Evolutionary conservation across 2,797 vertebrate genomes (phyloP).

Genomic region (Kryptopterus vitreolus): DNA sequence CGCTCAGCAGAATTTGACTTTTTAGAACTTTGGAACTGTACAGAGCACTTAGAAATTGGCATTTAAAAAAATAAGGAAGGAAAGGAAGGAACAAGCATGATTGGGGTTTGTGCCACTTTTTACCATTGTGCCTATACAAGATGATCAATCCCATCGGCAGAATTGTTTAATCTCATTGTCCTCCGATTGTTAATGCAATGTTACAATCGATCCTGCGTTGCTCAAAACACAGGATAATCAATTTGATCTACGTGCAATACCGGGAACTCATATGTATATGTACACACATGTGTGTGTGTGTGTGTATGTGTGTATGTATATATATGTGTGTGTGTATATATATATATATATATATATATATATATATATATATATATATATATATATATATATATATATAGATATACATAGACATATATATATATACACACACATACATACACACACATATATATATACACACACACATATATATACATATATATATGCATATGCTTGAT

Average conservation of each 20-base stretch:
- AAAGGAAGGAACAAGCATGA: not conserved
- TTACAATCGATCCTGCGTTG: conserved; percentile 30
- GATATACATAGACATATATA: too few species aligned
- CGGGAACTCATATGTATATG: not conserved
- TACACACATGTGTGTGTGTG: too few species aligned
- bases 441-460: too few species aligned
- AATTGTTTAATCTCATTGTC: conserved; percentile 14
- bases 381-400: too few species aligned
- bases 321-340: too few species aligned
- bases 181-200: conserved; percentile 19
- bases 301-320: too few species aligned
- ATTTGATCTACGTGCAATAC: not conserved
- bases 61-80: conserved; percentile 32
- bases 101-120: conserved; percentile 51
- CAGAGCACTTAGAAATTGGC: conserved; percentile 4
- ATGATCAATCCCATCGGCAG: conserved; percentile 19
- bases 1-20: not conserved
- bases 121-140: conserved; percentile 57
- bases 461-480: too few species aligned
- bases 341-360: too few species aligned
- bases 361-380: too few species aligned
- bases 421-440: too few species aligned
- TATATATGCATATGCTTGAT: too few species aligned
- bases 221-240: conserved; percentile 11
- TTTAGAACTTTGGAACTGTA: too few species aligned